phyloP scores from a whole-genome alignment of 2,888 invertebrate genomes.

The Eurois occulta region DNA sequence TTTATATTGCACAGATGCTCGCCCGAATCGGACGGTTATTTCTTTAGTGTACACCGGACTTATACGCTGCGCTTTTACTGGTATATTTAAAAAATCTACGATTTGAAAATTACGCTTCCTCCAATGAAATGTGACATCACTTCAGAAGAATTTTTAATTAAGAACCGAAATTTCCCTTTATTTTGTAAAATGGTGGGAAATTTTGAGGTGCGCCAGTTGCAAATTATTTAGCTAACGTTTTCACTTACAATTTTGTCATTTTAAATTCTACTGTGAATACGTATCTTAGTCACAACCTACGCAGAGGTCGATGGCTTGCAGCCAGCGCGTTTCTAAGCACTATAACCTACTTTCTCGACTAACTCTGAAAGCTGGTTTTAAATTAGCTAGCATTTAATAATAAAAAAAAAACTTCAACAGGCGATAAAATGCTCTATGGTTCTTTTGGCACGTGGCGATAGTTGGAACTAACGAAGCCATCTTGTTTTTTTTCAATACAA shows the following conservation, averaged over 20 bases:
- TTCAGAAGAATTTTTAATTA: not conserved
- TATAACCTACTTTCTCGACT: conserved; percentile 48
- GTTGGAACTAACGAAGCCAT: not conserved
- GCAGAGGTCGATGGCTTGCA: conserved; percentile 47
- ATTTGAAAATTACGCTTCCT: not conserved
- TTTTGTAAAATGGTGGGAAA: no score
- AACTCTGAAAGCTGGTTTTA: conserved; percentile 15
- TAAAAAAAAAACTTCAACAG: conserved; percentile 11
- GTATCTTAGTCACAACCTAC: conserved; percentile 31
- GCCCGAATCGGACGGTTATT: conserved; percentile 72
- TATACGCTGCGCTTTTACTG: conserved; percentile 11
- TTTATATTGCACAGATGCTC: conserved; percentile 79
- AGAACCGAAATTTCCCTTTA: fast-evolving
- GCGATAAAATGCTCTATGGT: not conserved
- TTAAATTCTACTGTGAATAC: conserved; percentile 23
- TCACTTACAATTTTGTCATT: conserved; percentile 5
- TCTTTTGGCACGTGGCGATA: not conserved
- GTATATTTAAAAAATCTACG: not conserved
- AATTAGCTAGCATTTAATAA: not conserved
- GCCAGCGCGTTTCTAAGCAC: conserved; percentile 35
- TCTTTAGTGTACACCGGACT: conserved; percentile 45
- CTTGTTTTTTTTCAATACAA: not conserved
- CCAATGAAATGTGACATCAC: not conserved
- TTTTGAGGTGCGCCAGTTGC: no score
- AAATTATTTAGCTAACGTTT: not conserved